Evolutionary conservation across 2,888 invertebrate genomes (phyloP).

Genomic region (Aleiodes leptofemur): DNA sequence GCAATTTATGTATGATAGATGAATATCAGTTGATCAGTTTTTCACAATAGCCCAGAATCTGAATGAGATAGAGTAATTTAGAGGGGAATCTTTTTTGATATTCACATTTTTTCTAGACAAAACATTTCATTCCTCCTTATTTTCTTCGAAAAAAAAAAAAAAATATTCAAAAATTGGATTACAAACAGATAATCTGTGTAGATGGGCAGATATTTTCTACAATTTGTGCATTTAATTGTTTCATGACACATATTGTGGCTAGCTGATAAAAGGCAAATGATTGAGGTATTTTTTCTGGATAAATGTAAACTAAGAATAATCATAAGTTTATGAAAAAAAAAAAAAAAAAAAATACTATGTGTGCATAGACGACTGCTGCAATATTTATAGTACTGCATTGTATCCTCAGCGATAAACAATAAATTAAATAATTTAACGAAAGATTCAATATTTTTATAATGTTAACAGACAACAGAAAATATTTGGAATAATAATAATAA

Average conservation of each 20-base stretch:
- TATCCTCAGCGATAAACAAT: constrained; percentile 59
- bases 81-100: too few relatives aligned
- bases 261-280: constrained; percentile 66
- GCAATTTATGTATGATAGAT: too few relatives aligned
- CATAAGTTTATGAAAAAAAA: constrained; percentile 54
- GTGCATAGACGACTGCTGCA: constrained; percentile 63
- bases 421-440: constrained; percentile 60
- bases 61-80: too few relatives aligned
- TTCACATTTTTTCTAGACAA: too few relatives aligned
- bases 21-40: too few relatives aligned
- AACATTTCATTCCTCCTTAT: too few relatives aligned
- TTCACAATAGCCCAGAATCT: too few relatives aligned
- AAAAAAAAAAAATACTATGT: constrained; percentile 54
- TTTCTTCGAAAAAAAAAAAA: too few relatives aligned
- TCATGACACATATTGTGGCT: constrained; percentile 52
- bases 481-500: neutral
- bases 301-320: constrained; percentile 42
- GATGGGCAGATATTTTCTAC: constrained; percentile 14
- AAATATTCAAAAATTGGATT: neutral
- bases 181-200: neutral
- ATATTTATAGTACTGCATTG: constrained; percentile 62
- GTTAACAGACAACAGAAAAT: constrained; percentile 60
- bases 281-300: constrained; percentile 58
- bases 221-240: constrained; percentile 61
- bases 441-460: constrained; percentile 69